Evolutionary conservation across 2,113 vertebrate species (phyloP).

Genomic region (Sphaerodactylus townsendi): DNA sequence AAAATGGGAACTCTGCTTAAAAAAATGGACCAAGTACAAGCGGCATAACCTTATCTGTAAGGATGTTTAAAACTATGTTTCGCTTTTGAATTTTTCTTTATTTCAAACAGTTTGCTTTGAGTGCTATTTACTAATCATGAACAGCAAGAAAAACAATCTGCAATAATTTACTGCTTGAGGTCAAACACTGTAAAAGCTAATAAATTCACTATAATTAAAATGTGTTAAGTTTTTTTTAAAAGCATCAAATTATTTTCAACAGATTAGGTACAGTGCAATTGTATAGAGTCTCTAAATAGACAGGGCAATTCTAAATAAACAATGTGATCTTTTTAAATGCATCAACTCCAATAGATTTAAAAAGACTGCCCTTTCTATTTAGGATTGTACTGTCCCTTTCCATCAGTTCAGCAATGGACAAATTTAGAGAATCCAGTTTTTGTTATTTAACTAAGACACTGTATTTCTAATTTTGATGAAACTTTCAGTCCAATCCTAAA

Average conservation of each 20-base stretch:
- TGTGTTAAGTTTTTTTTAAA: not conserved
- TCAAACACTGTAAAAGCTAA: not conserved
- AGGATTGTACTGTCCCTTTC: too few species aligned
- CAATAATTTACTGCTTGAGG: slow-evolving; percentile 1
- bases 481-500: too few species aligned
- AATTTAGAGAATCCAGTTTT: too few species aligned
- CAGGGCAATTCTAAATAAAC: too few species aligned
- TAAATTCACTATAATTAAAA: not conserved
- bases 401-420: too few species aligned
- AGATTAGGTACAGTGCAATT: not conserved
- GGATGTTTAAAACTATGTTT: not conserved
- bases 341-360: too few species aligned
- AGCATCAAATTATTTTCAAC: not conserved
- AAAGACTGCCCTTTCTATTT: too few species aligned
- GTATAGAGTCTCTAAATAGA: too few species aligned
- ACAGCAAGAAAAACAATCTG: not conserved
- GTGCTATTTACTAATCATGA: not conserved
- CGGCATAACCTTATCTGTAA: not conserved
- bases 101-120: not conserved
- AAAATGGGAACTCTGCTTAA: not conserved
- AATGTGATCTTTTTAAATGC: too few species aligned
- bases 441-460: too few species aligned
- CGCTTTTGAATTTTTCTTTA: not conserved
- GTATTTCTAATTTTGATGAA: too few species aligned
- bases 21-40: not conserved